phyloP scores from a whole-genome alignment of 2,797 vertebrate genomes.

The Gymnoscopelus braueri region DNA sequence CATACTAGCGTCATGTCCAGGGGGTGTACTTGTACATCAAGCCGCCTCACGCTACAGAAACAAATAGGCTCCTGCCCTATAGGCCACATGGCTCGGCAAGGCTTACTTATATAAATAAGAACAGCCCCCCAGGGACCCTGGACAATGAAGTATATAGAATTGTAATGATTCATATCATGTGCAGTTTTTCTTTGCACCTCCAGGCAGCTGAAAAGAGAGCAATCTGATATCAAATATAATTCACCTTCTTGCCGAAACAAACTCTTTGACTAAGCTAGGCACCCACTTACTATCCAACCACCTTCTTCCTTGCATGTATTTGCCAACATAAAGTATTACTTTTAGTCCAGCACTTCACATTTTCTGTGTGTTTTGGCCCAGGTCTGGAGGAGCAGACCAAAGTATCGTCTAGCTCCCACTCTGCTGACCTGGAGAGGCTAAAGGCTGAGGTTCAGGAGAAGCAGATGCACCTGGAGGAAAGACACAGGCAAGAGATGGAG shows the following conservation, averaged over 20 bases:
- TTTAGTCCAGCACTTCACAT: conserved; percentile 1
- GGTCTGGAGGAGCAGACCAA: conserved; percentile 48
- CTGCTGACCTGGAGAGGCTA: conserved; percentile 68
- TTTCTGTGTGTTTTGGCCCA: conserved; percentile 26
- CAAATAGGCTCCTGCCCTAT: too few relatives aligned
- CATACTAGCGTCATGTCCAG: too few relatives aligned
- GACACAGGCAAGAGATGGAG: conserved; percentile 83
- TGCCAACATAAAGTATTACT: conserved; percentile 2
- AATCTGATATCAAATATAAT: not conserved
- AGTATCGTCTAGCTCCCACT: conserved; percentile 38
- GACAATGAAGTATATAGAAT: too few relatives aligned
- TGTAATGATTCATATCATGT: too few relatives aligned
- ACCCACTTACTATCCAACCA: not conserved
- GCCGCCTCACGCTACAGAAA: too few relatives aligned
- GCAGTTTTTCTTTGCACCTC: not conserved
- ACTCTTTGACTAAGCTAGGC: too few relatives aligned
- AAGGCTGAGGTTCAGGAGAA: conserved; percentile 77
- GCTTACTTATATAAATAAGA: too few relatives aligned
- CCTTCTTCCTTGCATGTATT: not conserved
- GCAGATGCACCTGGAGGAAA: conserved; percentile 80
- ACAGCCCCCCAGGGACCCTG: too few relatives aligned
- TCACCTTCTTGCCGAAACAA: too few relatives aligned
- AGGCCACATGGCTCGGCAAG: too few relatives aligned
- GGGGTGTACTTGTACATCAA: too few relatives aligned
- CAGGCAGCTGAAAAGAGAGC: not conserved